Percentiles rank a stretch among this genome's conserved stretches.
Evolutionary conservation across 2,113 vertebrate species (phyloP).

Genomic region (Chaenogobius annularis): DNA sequence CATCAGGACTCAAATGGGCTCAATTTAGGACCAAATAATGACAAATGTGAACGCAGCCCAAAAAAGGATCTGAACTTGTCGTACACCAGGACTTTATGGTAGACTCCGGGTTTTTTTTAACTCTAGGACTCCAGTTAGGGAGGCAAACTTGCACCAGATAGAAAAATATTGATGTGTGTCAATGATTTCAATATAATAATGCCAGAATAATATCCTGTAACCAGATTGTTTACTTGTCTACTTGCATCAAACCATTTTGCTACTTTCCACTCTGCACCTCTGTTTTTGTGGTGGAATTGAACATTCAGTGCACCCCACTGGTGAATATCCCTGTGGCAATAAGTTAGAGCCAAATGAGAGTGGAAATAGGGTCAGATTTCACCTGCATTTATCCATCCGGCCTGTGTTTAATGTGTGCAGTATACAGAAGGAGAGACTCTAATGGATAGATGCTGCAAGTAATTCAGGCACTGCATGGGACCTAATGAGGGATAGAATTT

Average conservation of each 20-base stretch:
- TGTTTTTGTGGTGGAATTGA: constrained; percentile 31
- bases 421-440: constrained; percentile 65
- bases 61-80: no score
- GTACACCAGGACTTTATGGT: no score
- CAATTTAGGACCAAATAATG: no score
- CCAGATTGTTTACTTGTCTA: not conserved
- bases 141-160: no score
- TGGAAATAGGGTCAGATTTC: constrained; percentile 57
- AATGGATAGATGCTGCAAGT: constrained; percentile 72
- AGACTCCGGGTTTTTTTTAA: no score
- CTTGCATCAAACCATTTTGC: not conserved
- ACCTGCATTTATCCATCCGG: constrained; percentile 50
- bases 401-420: constrained; percentile 63
- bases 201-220: not conserved
- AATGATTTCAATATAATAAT: no score
- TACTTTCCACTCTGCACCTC: not conserved
- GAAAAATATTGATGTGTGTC: no score
- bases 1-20: no score
- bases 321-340: constrained; percentile 35
- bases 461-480: constrained; percentile 72
- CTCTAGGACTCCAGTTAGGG: no score
- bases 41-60: no score
- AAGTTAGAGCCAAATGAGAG: constrained; percentile 34
- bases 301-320: constrained; percentile 19
- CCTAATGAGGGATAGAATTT: constrained; percentile 73